Evolutionary conservation across 2,888 invertebrate genomes (phyloP), one percentile per base, ranked within the genome.

Genomic region (Parnassius smintheus): DNA sequence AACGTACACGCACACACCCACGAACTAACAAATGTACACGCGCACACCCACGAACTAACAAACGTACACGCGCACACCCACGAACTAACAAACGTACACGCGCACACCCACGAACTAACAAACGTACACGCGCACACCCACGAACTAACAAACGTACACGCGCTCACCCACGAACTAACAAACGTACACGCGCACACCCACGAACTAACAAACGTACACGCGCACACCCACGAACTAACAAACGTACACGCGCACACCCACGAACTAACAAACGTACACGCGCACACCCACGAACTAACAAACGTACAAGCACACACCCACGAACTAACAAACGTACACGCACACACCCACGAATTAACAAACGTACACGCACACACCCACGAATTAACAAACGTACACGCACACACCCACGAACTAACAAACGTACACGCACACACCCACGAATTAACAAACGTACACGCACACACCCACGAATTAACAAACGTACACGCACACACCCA

Each of bases 331-430:
- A 18, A 18, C 18, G 18, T 18, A 18, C 18, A 18, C 18, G 25
- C 2, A 25, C 11, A 75, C 74, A 41, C 78, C 82, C 3, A 79
- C 85, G n/a, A 25, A 42, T 2, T 42, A 42, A 42, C 41, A 18
- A 13, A 56, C 25, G 3, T 2, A 25, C 25, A 25, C 25, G 25
- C 25, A 25, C 25, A 25, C 25, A 25, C 25, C 25, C 25, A 25
- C 2, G 3, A 2, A 2, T 3, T 25, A 25, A 25, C 25, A 0
- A 18, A 18, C 18, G 18, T 18, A 18, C 18, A 18, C 18, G 25
- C 25, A 25, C 11, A 75, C 74, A 41, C 78, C 82, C 3, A 79
- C 85, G n/a, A 25, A 42, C 8, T 42, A 42, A 42, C 41, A 18
- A 13, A 56, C 25, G 3, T 2, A 25, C 25, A 25, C 25, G 2